Conservation (phyloP, 2,797 vertebrate species). For the Phylloscopus collybita region DNA sequence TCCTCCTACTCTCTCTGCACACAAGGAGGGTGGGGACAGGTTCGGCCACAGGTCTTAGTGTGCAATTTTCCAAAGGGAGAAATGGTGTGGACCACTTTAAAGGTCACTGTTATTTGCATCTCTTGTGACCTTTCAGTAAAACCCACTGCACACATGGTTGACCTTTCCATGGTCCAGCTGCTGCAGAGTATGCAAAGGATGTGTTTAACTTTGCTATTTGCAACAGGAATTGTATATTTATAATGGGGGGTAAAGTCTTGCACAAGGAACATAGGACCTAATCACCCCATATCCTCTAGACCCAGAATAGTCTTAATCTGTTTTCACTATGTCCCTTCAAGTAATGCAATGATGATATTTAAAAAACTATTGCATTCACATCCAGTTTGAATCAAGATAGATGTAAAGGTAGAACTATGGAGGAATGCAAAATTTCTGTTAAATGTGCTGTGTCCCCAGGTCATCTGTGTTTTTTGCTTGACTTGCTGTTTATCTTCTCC, state of each 20-base stretch:
- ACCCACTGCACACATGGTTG: conserved; percentile 4
- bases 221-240: not conserved
- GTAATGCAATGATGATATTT: not conserved
- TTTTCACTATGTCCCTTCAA: not conserved
- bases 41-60: not conserved
- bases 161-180: conserved; percentile 48
- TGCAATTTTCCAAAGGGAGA: not conserved
- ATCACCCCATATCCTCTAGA: not conserved
- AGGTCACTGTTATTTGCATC: conserved; percentile 37
- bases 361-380: not conserved
- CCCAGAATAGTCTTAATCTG: not conserved
- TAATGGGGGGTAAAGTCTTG: not conserved
- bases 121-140: conserved; percentile 47
- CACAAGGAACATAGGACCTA: not conserved
- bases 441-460: not conserved
- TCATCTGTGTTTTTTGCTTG: not conserved
- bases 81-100: rapidly evolving
- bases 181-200: not conserved
- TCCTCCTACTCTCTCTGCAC: not conserved
- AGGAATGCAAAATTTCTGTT: not conserved
- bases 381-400: not conserved
- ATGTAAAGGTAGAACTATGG: not conserved
- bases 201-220: conserved; percentile 18
- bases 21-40: not conserved
- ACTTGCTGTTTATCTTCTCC: not conserved